Evolutionary conservation across 2,888 invertebrate species (phyloP), one percentile per base, ranked within the genome.

Genomic region (Aphidoletes aphidimyza): DNA sequence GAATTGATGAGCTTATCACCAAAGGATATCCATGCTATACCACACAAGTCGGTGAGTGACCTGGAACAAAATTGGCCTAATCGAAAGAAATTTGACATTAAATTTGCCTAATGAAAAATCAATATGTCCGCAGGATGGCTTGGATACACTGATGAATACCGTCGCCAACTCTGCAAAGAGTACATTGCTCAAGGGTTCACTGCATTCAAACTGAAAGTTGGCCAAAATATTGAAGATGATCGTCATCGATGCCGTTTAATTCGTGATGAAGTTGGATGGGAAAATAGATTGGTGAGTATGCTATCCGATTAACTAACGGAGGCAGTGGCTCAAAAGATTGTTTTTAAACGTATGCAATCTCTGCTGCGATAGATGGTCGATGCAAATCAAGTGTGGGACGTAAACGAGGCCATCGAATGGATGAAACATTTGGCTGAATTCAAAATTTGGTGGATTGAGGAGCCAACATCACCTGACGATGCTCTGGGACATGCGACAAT

Each of bases 391-490:
- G 93, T 94, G 0, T 98, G 97, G 97, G 95, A 95, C 87, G 95
- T 97, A 2, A 90, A 93, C 85, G 93, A 96, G 89, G 95, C 97
- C 0, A 95, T 97, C 85, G 93, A 93, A 17, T 97, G 97, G 96
- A 95, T 96, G 94, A 93, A 93, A 88, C 90, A 93, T 84, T 89
- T 97, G 85, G 93, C 94, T 0, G 92, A 93, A 59, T 94, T 94
- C 87, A 94, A 94, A 87, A 93, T 94, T 1, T 89, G 94, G 84
- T 98, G 97, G 97, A 97, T 98, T 85, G 97, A 98, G 89, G 97
- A 98, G 88, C 97, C 97, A 0, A 98, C 97, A 0, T 95, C 95
- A 2, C 97, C 97, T 0, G 97, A 98, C 88, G 98, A 98, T 88
- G 91, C 97, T 2, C 89, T 96, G n/a, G 97, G 97, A 0, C 97